Conservation (phyloP, 2,113 vertebrate species). For the Elaphurus davidianus region DNA sequence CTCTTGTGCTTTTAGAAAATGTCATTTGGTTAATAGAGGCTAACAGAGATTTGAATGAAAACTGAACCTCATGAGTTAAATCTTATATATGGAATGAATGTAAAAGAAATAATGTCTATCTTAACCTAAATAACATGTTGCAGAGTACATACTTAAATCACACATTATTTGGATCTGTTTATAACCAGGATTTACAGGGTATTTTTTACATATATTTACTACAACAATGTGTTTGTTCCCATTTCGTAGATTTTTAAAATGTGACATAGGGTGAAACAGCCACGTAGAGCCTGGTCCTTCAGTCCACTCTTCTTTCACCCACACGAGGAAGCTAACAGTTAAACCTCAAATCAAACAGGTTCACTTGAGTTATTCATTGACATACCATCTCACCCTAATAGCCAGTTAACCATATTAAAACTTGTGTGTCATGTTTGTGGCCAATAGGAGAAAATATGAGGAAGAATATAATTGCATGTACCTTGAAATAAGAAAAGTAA, state of each 20-base stretch:
- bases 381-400: not conserved
- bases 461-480: constrained; percentile 48
- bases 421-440: not conserved
- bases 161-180: not conserved
- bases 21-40: not conserved
- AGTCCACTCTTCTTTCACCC: not conserved
- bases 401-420: not conserved
- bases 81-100: not conserved
- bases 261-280: not conserved
- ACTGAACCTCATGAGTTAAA: not conserved
- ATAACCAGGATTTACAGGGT: not conserved
- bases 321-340: not conserved
- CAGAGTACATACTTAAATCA: not conserved
- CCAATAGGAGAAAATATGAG: not conserved
- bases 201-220: not conserved
- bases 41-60: not conserved
- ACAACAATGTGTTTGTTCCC: not conserved
- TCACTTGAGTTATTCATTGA: not conserved
- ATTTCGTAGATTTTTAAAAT: not conserved
- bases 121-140: not conserved
- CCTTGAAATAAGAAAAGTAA: not conserved
- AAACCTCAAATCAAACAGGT: not conserved
- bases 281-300: not conserved
- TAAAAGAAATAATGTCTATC: not conserved
- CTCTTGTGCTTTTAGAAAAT: constrained; percentile 47